A percentile compares a stretch with the other conserved stretches of the same genome.
These are phyloP conservation scores for Nemapogon koenigi DNA, from an alignment of 2,888 invertebrate species.

Conservation along the genomic window DNA sequence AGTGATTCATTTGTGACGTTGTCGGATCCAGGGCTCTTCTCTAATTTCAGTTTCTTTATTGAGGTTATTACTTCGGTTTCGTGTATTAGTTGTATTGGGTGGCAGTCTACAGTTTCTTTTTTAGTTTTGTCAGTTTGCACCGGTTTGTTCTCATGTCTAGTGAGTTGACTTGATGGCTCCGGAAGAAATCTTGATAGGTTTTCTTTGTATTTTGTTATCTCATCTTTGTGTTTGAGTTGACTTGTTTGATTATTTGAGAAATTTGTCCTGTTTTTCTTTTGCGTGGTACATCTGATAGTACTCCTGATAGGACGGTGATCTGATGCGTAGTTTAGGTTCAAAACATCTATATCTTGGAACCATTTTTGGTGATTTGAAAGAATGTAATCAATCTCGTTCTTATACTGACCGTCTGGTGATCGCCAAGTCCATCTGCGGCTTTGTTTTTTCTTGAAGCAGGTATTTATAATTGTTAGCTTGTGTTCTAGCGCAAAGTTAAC, in stretches of 20 bases:
- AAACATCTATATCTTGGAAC: conserved; percentile 6
- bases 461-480: conserved; percentile 11
- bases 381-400: conserved; percentile 9
- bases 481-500: conserved; percentile 11
- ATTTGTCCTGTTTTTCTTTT: conserved; percentile 11
- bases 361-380: conserved; percentile 1
- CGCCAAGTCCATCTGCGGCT: conserved; percentile 11
- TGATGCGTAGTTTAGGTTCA: conserved; percentile 8
- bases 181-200: background rate
- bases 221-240: background rate
- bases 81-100: background rate
- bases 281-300: background rate
- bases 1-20: conserved; percentile 2
- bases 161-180: background rate
- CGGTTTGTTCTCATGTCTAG: conserved; percentile 1
- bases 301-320: conserved; percentile 6
- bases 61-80: background rate
- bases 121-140: background rate
- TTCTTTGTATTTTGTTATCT: conserved; percentile 2
- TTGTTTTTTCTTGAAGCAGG: conserved; percentile 13
- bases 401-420: conserved; percentile 1
- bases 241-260: conserved; percentile 10
- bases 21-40: conserved; percentile 7
- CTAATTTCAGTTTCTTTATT: conserved; percentile 6
- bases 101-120: conserved; percentile 6